Evolutionary conservation across 2,888 invertebrate species (phyloP).

Genomic region (Pterostichus madidus): DNA sequence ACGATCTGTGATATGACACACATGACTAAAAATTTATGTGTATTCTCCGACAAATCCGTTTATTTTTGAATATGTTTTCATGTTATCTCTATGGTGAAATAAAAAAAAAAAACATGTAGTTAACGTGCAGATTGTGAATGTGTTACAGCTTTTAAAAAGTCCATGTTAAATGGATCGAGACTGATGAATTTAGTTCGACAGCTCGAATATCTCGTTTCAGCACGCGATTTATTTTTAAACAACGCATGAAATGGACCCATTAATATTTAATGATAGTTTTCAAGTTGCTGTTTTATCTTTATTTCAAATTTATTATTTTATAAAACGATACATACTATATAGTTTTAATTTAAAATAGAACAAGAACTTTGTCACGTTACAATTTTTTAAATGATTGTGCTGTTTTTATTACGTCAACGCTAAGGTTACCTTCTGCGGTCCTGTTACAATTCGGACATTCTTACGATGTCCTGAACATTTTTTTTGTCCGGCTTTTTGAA

Average conservation of each 20-base stretch:
- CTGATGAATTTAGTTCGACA: conserved; percentile 55
- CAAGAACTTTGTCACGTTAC: not conserved
- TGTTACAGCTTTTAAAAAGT: conserved; percentile 21
- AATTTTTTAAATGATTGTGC: too few relatives aligned
- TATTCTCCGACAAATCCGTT: conserved; percentile 55
- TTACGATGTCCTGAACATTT: too few relatives aligned
- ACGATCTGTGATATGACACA: conserved; percentile 55
- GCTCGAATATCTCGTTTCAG: conserved; percentile 27
- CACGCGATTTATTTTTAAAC: conserved; percentile 47
- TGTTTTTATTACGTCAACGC: too few relatives aligned
- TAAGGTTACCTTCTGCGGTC: too few relatives aligned
- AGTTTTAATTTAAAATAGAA: not conserved
- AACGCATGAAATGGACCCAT: conserved; percentile 34
- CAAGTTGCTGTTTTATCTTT: not conserved
- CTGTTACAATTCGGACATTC: too few relatives aligned
- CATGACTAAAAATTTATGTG: conserved; percentile 57
- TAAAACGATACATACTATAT: not conserved
- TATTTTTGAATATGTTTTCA: conserved; percentile 55
- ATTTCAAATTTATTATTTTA: conserved; percentile 25
- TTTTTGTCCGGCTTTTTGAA: too few relatives aligned
- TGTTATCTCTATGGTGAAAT: conserved; percentile 53
- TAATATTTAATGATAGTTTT: conserved; percentile 47
- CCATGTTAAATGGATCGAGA: conserved; percentile 41
- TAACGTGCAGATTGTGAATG: conserved; percentile 41
- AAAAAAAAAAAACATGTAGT: conserved; percentile 24